A percentile compares a stretch with the other conserved stretches of the same genome.
phyloP scores from a whole-genome alignment of 2,888 invertebrate species.

The Cosmia pyralina region DNA sequence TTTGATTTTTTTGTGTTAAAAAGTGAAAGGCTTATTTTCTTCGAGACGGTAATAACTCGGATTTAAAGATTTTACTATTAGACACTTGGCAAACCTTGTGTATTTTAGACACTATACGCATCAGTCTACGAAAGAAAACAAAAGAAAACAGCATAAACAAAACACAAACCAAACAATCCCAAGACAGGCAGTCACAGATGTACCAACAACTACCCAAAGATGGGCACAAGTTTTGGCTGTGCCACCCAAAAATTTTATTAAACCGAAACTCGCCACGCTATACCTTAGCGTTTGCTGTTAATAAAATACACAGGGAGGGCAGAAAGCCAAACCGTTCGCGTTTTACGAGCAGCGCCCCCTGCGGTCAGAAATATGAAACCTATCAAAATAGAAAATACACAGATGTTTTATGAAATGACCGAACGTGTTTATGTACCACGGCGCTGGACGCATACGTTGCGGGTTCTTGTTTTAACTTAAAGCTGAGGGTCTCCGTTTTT shows the following conservation, averaged over 20 bases:
- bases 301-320: slow-evolving; percentile 77
- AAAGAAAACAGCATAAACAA: slow-evolving; percentile 16
- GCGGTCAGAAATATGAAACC: slow-evolving; percentile 83
- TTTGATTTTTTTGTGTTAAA: neutral
- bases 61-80: slow-evolving; percentile 1
- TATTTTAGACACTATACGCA: neutral
- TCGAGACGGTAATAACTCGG: neutral
- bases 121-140: neutral
- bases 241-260: slow-evolving; percentile 68
- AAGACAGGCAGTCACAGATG: slow-evolving; percentile 52
- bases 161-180: slow-evolving; percentile 9
- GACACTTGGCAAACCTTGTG: neutral
- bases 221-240: slow-evolving; percentile 61
- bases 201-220: slow-evolving; percentile 40
- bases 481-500: neutral
- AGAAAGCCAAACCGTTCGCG: slow-evolving; percentile 76
- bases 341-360: slow-evolving; percentile 78
- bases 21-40: neutral
- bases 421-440: slow-evolving; percentile 72
- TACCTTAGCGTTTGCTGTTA: slow-evolving; percentile 75
- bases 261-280: slow-evolving; percentile 65
- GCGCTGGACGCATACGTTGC: slow-evolving; percentile 40
- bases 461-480: slow-evolving; percentile 58
- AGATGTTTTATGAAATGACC: slow-evolving; percentile 78
- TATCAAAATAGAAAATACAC: slow-evolving; percentile 79